Evolutionary conservation across 2,888 invertebrate genomes (phyloP), one percentile per base, ranked within the genome.

Genomic region (Ormyrus thymus): DNA sequence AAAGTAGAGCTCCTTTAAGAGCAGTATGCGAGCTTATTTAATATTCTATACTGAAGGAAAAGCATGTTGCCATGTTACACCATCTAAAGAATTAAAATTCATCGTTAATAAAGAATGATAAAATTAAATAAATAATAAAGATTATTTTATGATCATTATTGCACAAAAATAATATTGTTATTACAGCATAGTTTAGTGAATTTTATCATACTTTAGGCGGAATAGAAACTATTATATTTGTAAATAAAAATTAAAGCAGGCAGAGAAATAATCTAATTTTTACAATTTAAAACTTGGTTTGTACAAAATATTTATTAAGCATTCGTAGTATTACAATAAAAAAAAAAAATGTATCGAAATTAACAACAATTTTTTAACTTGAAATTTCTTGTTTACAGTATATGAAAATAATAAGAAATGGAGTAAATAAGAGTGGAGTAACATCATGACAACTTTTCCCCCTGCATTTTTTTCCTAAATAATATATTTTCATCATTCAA

Each of bases 241-340:
- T 45, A 61, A 61, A 45, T 45, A 10, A 7, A 58, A 61, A 61
- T 61, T 61, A 55, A 29, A 55, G 10, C 15, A 69, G 62, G 55
- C 62, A 13, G 51, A 68, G 62, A 50, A 62, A 76, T 64, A 62
- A 76, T 64, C 13, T 8, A 53, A 5, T 66, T 62, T 68, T 61
- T 13, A 46, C 46, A 68, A 61, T 50, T 15, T 46, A 69, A 78
- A 56, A 15, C 13, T 43, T 58, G 5, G 10, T 68, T 72, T 58
- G 13, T 71, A 72, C 74, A 77, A 81, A 78, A 81, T 78, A 81
- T 81, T 78, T 81, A 81, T 81, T 81, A 76, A 78, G 78, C 70
- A 70, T 76, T 68, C 78, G 75, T 62, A 62, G 13, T 74, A 45
- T 76, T 81, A 78, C 76, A 81, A 51, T 76, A 76, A 78, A 73